A percentile compares a stretch with the other conserved stretches of the same genome.
Conservation (phyloP, 2,113 vertebrate species). For the Gymnobelideus leadbeateri region DNA sequence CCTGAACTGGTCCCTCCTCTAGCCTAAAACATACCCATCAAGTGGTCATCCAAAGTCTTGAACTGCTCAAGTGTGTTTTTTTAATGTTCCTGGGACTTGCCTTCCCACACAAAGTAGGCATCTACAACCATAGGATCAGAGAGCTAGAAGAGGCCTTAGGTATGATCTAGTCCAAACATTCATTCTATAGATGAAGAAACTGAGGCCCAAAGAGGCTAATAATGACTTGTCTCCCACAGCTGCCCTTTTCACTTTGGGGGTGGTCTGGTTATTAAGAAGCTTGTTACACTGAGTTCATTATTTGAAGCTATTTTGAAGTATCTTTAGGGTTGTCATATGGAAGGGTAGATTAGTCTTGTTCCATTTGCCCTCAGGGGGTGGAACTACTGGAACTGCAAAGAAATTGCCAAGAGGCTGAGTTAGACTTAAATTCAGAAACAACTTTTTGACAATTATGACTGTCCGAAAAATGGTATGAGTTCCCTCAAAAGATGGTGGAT, state of each 20-base stretch:
- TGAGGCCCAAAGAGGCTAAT: neutral
- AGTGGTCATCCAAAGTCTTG: neutral
- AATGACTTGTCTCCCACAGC: neutral
- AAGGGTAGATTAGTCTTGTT: neutral
- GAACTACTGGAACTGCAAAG: neutral
- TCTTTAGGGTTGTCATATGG: neutral
- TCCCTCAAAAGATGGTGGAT: neutral
- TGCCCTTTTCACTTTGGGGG: neutral
- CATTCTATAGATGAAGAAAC: neutral
- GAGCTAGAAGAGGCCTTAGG: neutral
- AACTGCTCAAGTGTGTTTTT: neutral
- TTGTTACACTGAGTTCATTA: neutral
- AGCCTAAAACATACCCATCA: neutral
- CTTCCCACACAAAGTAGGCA: neutral
- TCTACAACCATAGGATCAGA: neutral
- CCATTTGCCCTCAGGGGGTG: neutral
- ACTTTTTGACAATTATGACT: neutral
- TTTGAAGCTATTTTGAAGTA: neutral
- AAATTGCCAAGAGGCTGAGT: neutral
- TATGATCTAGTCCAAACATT: neutral
- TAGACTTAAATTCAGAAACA: neutral
- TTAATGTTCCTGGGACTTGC: neutral
- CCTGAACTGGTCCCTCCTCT: neutral
- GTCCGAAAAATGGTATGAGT: neutral
- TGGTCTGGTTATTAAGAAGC: neutral